These are phyloP conservation scores for Tetraodon nigroviridis DNA, from an alignment of 2,113 vertebrate species.

Conservation along the genomic window DNA sequence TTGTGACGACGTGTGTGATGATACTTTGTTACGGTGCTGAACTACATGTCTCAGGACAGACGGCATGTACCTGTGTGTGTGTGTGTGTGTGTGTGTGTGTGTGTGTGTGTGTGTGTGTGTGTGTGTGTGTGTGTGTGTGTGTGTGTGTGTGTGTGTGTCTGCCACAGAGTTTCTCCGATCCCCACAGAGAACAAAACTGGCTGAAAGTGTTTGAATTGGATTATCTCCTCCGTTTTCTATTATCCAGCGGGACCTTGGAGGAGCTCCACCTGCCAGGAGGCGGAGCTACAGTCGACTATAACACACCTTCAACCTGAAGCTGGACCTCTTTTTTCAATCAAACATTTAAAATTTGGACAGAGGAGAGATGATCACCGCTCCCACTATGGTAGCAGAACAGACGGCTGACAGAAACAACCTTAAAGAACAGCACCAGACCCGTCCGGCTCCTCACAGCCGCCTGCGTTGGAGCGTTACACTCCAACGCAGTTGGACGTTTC, in stretches of 20 bases:
- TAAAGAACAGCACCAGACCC: too few species aligned
- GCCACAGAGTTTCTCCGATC: too few species aligned
- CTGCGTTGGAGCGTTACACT: too few species aligned
- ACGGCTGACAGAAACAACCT: too few species aligned
- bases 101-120: too few species aligned
- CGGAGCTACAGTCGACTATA: constrained; percentile 36
- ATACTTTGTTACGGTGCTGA: constrained; percentile 31
- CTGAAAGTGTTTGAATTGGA: constrained; percentile 59
- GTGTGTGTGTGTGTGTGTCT: too few species aligned
- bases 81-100: too few species aligned
- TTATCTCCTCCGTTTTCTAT: constrained; percentile 67
- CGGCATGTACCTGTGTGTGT: too few species aligned
- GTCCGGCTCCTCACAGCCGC: too few species aligned
- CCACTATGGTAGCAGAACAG: too few species aligned
- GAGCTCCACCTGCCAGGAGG: constrained; percentile 41
- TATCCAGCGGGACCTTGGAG: constrained; percentile 59
- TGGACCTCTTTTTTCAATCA: constrained; percentile 1
- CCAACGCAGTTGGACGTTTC: too few species aligned
- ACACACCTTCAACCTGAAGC: constrained; percentile 10
- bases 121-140: too few species aligned
- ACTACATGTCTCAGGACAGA: constrained; percentile 36
- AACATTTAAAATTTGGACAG: constrained; percentile 32
- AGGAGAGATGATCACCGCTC: constrained; percentile 24
- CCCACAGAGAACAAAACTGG: constrained; percentile 33
- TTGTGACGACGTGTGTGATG: constrained; percentile 43